Percentiles rank a stretch among this genome's conserved stretches.
Evolutionary conservation across 2,113 vertebrate species (phyloP).

Genomic region (Illadopsis cleaveri): DNA sequence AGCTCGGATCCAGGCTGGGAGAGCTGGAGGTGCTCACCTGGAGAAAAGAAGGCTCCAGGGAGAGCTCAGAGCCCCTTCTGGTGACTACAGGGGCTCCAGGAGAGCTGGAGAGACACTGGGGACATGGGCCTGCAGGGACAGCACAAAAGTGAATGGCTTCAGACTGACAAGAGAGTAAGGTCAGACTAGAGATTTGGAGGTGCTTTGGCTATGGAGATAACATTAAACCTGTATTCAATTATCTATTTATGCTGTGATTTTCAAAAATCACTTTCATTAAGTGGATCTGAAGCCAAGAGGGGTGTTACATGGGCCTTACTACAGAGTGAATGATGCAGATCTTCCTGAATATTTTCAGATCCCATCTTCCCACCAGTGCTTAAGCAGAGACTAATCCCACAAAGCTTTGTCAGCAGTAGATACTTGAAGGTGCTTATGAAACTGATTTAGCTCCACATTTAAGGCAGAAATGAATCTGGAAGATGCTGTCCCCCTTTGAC

Average conservation of each 20-base stretch:
- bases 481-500: not conserved
- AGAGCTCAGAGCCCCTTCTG: not conserved
- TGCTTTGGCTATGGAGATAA: not conserved
- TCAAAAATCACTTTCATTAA: not conserved
- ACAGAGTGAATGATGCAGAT: not conserved
- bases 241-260: not conserved
- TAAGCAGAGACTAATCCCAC: not conserved
- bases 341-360: not conserved
- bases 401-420: not conserved
- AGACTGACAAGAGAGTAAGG: not conserved
- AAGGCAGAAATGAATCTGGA: not conserved
- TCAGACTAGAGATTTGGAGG: not conserved
- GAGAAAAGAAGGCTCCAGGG: not conserved
- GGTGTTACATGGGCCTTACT: not conserved
- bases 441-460: not conserved
- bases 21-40: not conserved
- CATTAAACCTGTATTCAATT: not conserved
- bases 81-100: not conserved
- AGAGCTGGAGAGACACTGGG: not conserved
- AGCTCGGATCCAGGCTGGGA: not conserved
- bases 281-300: not conserved
- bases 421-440: not conserved
- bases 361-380: fast-evolving
- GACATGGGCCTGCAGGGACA: not conserved
- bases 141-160: not conserved